These are phyloP conservation scores for Chitala chitala DNA, from an alignment of 2,113 vertebrate genomes.

Conservation along the genomic window DNA sequence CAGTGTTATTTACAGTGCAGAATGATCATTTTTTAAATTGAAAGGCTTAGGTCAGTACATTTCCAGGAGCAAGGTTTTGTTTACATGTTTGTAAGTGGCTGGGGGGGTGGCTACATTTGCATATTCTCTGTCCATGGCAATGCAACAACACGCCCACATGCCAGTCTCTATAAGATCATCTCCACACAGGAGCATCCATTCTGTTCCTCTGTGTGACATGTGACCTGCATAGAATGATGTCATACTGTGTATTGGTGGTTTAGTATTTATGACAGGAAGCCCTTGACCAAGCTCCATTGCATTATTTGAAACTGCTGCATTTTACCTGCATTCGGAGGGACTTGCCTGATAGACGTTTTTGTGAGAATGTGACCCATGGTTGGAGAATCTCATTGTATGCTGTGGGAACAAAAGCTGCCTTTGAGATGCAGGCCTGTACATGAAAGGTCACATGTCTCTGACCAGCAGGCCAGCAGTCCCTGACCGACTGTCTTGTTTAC, in stretches of 20 bases:
- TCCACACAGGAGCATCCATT: neutral
- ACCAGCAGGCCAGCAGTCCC: neutral
- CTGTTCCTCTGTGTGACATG: neutral
- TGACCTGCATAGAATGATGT: neutral
- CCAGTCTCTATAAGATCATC: too few relatives aligned
- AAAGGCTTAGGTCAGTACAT: too few relatives aligned
- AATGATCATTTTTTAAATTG: neutral
- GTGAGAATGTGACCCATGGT: neutral
- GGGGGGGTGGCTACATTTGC: neutral
- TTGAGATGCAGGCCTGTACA: neutral
- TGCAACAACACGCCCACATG: neutral
- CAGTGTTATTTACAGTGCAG: neutral
- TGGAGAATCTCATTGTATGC: neutral
- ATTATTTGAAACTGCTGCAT: neutral
- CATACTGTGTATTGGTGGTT: neutral
- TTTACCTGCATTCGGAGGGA: neutral
- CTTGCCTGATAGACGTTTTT: neutral
- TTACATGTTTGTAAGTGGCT: neutral
- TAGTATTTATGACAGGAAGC: neutral
- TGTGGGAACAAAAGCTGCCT: neutral
- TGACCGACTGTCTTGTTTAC: neutral
- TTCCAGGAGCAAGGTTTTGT: conserved; percentile 3
- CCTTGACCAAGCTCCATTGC: neutral
- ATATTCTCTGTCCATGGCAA: neutral
- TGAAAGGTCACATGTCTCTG: neutral